Conservation (phyloP, 2,113 vertebrate genomes). For the Rhynchopsitta pachyrhyncha region DNA sequence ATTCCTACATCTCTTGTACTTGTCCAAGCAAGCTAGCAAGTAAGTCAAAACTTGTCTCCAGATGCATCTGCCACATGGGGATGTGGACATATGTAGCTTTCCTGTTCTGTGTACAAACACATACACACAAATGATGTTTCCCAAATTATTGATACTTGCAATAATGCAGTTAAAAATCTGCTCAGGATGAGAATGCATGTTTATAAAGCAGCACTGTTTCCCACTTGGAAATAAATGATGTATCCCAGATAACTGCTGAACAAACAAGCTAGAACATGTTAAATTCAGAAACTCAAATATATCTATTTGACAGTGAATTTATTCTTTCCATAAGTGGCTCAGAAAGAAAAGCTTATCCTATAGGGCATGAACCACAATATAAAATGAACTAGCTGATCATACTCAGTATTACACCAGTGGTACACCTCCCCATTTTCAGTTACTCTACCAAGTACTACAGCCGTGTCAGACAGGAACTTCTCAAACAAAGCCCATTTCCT, state of each 20-base stretch:
- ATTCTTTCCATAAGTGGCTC: neutral
- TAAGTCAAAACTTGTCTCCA: neutral
- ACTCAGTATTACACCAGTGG: neutral
- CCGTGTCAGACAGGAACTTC: neutral
- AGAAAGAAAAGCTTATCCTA: neutral
- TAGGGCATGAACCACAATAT: neutral
- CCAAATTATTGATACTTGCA: neutral
- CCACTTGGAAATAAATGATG: neutral
- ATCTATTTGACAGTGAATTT: neutral
- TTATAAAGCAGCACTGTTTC: neutral
- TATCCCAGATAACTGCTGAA: neutral
- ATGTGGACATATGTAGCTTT: neutral
- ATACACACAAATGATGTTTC: neutral
- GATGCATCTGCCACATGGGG: rapidly evolving
- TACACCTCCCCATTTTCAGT: neutral
- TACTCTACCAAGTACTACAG: neutral
- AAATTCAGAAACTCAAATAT: neutral
- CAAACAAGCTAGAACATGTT: rapidly evolving
- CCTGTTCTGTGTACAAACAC: neutral
- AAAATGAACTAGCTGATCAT: neutral
- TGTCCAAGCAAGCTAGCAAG: neutral
- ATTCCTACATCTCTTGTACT: neutral
- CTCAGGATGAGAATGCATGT: neutral
- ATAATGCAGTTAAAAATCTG: neutral
- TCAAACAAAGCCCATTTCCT: neutral